Conservation (phyloP, 2,113 vertebrate genomes). For the Sterrhoptilus dennistouni region DNA sequence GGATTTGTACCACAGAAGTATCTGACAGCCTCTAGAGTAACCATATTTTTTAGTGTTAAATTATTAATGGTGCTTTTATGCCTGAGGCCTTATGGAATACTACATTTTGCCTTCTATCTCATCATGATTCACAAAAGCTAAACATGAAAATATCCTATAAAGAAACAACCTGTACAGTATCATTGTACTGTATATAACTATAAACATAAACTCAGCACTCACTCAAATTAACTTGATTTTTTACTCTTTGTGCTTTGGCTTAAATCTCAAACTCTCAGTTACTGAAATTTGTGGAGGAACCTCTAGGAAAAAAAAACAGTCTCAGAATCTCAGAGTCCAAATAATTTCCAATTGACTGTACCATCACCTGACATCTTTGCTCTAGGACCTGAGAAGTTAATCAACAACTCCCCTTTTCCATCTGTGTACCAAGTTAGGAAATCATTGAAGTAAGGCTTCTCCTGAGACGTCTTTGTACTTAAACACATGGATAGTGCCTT, state of each 20-base stretch:
- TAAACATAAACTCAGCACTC: neutral
- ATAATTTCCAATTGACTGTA: neutral
- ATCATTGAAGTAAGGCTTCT: neutral
- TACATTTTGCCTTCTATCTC: neutral
- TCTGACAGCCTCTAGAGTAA: neutral
- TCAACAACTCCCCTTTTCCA: neutral
- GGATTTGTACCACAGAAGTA: neutral
- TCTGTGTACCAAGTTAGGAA: neutral
- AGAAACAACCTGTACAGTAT: neutral
- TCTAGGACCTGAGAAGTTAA: neutral
- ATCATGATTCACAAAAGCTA: neutral
- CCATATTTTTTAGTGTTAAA: neutral
- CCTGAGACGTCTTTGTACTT: neutral
- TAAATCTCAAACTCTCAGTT: neutral
- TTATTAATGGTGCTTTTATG: conserved; percentile 17
- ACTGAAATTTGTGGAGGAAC: neutral
- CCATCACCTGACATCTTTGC: neutral
- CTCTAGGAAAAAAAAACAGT: neutral
- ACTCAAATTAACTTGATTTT: neutral
- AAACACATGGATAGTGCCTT: neutral
- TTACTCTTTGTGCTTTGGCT: neutral
- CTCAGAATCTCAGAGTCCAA: neutral
- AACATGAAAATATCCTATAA: neutral
- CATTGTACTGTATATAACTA: neutral
- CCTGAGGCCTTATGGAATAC: neutral